Evolutionary conservation across 1,140 invertebrate species (phyloP), one percentile per base, ranked within the genome.

Genomic region (Trichonephila clavipes): DNA sequence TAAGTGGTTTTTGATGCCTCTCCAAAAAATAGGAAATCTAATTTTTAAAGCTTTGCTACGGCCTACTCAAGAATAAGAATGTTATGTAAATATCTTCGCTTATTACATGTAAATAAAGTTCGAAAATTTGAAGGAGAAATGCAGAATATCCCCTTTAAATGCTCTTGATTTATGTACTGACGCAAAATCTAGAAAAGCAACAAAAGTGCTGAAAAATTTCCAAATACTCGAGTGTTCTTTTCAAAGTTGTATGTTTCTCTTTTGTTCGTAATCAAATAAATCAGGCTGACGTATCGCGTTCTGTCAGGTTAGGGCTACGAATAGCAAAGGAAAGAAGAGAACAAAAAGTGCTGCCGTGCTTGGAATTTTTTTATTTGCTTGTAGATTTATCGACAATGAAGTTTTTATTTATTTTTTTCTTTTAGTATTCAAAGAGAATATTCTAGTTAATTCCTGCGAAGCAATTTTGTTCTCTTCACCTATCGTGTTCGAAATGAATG

Each of bases 221-320:
- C 1, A 8, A 16, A 59, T 61, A 59, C 58, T 34, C 6, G 10
- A 59, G 18, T 82, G 18, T 82, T 51, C 83, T n/a, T 28, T 58
- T 59, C 24, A 24, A 58, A 58, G 21, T 86, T 61, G 21, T 28
- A 86, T 86, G 83, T 86, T 86, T 34, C 24, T n/a, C 82, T 61
- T 51, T 86, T 86, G 83, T 86, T 86, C 19, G 21, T 61, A 61
- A 28, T 34, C 51, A 51, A 86, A 86, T 86, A 86, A 86, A 86
- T 86, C 83, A 86, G 34, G 12, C 24, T 59, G 83, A 86, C n/a
- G 83, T 86, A 86, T 86, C 51, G 21, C 18, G 7, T 86, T 51
- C 21, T 51, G 44, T 24, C 51, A 86, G 28, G 66, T 69, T 28
- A 69, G 24, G n/a, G 12, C 24, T 69, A 69, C 24, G 66, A 28